Conservation (phyloP, 2,888 invertebrate species). For the Hydriomena furcata region DNA sequence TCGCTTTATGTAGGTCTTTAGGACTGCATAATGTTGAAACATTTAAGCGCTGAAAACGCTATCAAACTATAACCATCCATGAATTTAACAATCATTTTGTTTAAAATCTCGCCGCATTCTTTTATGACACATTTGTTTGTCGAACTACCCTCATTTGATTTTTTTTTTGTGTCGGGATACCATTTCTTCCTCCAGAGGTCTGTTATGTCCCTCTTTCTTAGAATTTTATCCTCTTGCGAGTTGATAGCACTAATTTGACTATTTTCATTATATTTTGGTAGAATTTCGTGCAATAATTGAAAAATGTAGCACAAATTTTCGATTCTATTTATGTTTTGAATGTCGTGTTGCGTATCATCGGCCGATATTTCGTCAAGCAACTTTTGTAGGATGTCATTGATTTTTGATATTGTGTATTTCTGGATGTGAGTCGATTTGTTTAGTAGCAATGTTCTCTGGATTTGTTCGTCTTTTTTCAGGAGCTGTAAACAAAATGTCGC, state of each 20-base stretch:
- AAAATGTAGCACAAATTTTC: constrained; percentile 66
- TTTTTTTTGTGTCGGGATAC: constrained; percentile 51
- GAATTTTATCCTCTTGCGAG: constrained; percentile 45
- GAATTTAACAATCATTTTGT: constrained; percentile 61
- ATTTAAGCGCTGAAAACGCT: constrained; percentile 64
- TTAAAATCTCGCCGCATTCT: constrained; percentile 57
- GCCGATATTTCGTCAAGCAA: constrained; percentile 42
- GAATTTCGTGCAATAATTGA: constrained; percentile 55
- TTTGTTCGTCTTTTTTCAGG: constrained; percentile 56
- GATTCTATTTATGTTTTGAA: constrained; percentile 42
- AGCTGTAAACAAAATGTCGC: no score
- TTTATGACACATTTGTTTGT: constrained; percentile 50
- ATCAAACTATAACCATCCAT: constrained; percentile 65
- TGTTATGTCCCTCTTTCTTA: constrained; percentile 57
- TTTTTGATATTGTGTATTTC: constrained; percentile 61
- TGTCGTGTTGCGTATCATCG: constrained; percentile 45
- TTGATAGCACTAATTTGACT: constrained; percentile 36
- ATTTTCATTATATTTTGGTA: constrained; percentile 48
- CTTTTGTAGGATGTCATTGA: constrained; percentile 48
- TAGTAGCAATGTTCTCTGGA: constrained; percentile 56
- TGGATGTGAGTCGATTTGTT: constrained; percentile 64
- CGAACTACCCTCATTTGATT: constrained; percentile 36
- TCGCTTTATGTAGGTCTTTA: not conserved
- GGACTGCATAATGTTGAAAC: constrained; percentile 66
- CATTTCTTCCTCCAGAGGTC: constrained; percentile 72